Conservation (phyloP, 2,113 vertebrate species). For the Pterocles gutturalis region DNA sequence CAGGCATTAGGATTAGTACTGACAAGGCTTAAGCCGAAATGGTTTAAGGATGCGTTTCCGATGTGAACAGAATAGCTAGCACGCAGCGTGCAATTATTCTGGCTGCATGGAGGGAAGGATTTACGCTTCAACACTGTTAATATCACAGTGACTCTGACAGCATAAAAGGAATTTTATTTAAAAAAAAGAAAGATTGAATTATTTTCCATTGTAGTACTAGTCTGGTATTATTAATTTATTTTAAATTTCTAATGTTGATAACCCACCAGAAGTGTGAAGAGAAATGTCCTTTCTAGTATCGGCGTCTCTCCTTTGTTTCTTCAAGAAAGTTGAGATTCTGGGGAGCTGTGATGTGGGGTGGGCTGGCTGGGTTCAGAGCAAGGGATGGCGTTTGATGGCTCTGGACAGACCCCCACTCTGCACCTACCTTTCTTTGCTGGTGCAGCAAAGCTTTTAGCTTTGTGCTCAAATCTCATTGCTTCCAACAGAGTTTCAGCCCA, state of each 20-base stretch:
- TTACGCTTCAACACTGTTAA: conserved; percentile 73
- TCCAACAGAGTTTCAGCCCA: neutral
- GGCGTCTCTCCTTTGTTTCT: neutral
- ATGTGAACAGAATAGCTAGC: conserved; percentile 55
- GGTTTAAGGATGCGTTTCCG: conserved; percentile 64
- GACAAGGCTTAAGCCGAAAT: conserved; percentile 72
- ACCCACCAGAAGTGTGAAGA: neutral
- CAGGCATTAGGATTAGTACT: conserved; percentile 77
- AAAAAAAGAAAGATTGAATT: conserved; percentile 43
- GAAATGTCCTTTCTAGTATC: conserved; percentile 19
- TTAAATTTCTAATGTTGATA: conserved; percentile 57
- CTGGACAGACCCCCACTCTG: neutral
- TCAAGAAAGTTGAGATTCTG: conserved; percentile 3
- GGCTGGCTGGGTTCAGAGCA: neutral
- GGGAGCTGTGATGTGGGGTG: neutral
- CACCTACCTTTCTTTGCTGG: neutral
- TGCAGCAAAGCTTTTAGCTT: neutral
- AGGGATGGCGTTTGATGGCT: neutral
- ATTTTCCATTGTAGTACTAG: conserved; percentile 51
- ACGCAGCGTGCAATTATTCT: conserved; percentile 39
- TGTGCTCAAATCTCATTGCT: neutral
- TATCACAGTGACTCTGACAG: conserved; percentile 38
- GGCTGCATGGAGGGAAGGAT: conserved; percentile 63
- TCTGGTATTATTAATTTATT: conserved; percentile 59
- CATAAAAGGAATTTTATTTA: conserved; percentile 56